These are phyloP conservation scores for Brachypalpus laphriformis DNA, from an alignment of 2,888 invertebrate genomes.

Conservation along the genomic window DNA sequence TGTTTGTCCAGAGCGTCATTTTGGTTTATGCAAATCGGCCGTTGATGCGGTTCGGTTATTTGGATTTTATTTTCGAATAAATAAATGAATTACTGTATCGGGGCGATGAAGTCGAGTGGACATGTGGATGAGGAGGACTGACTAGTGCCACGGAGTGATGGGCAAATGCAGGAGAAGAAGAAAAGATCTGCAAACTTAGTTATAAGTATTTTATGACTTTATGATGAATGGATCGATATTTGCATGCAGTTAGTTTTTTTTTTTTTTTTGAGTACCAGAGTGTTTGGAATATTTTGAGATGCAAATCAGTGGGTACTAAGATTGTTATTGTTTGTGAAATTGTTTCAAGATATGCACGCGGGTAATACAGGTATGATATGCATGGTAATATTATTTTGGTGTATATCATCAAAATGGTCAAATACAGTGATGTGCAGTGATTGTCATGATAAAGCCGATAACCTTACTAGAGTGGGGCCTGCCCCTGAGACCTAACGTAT, in stretches of 20 bases:
- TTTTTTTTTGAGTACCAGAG: background rate
- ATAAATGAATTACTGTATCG: slow-evolving; percentile 66
- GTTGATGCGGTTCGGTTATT: slow-evolving; percentile 57
- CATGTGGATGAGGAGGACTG: slow-evolving; percentile 3
- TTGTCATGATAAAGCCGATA: too few species aligned
- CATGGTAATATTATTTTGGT: too few species aligned
- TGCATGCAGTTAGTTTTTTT: slow-evolving; percentile 4
- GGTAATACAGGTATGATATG: too few species aligned
- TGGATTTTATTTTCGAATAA: slow-evolving; percentile 58
- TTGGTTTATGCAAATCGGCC: slow-evolving; percentile 61
- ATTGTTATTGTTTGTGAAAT: slow-evolving; percentile 34
- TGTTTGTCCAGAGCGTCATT: slow-evolving; percentile 35
- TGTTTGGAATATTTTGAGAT: slow-evolving; percentile 45
- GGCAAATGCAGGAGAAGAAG: background rate
- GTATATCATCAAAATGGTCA: too few species aligned
- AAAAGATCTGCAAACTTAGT: background rate
- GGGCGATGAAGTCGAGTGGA: too few species aligned
- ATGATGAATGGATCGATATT: slow-evolving; percentile 41
- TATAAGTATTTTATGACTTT: slow-evolving; percentile 56
- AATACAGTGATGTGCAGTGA: too few species aligned
- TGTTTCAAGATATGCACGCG: background rate
- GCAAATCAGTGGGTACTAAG: slow-evolving; percentile 16
- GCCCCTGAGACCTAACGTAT: too few species aligned
- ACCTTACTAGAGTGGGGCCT: too few species aligned
- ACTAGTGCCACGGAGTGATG: background rate